Base-by-base conservation (phyloP, 1,140 invertebrate species). In the Drosophila prosaltans region DNA sequence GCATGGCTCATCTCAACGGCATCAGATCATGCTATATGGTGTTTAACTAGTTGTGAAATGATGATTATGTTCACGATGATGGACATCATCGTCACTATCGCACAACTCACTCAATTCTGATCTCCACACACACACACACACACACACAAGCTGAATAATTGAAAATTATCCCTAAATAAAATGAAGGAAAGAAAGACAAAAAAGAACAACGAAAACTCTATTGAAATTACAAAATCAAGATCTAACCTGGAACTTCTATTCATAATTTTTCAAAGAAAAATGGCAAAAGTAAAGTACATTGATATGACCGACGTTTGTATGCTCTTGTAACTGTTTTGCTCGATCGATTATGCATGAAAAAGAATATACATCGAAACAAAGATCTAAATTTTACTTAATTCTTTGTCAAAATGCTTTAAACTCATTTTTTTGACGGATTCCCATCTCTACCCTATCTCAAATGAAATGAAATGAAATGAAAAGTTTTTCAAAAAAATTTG, bases 1-100 rank as follows among this genome's bases (percentile, higher is more conserved):
- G 69, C 69, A 72, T 60, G 45, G 57, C 65, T 68, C 36, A 59
- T 74, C 72, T 54, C 58, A 76, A 75, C 72, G 72, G 65, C 48
- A 51, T 69, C 74, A 74, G 74, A 76, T 69, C 64, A 75, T 68
- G 73, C 67, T 72, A 74, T 69, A 51, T 69, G 72, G 68, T 60
- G 65, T 59, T 51, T 51, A 51, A 26, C 45, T 51, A 51, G 55
- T 73, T 71, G 66, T 60, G 60, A 60, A 58, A 75, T 75, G 72
- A 76, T 75, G 51, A 69, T 74, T 48, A 62, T 54, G 65, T 36
- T 60, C 58, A 60, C 57, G 54, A 59, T 59, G 55, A 63, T 60
- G 55, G 51, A n/a, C 16, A 30, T 64, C 48, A 24, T 48, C 45
- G 45, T 51, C 45, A 51, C 45, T 51, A 51, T 51, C 45, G 26